Conservation (phyloP, 2,113 vertebrate genomes). For the Carettochelys insculpta region DNA sequence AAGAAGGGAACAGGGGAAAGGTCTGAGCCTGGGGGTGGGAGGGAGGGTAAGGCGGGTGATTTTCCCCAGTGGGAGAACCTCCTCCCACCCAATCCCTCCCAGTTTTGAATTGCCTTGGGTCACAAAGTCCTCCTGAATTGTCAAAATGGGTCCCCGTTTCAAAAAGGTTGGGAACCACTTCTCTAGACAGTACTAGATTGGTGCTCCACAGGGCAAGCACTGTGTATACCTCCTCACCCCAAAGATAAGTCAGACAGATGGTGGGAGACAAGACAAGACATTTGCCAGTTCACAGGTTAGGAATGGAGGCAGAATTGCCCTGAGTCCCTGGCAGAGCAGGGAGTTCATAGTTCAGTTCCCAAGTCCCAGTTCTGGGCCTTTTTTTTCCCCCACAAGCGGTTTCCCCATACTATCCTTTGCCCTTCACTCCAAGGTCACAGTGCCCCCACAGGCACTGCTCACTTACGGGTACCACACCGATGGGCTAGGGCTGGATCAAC, state of each 20-base stretch:
- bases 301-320: neutral
- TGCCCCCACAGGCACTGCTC: neutral
- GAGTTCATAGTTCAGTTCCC: neutral
- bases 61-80: too few species aligned
- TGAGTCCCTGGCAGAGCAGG: neutral
- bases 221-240: too few species aligned
- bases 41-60: too few species aligned
- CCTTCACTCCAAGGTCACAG: neutral
- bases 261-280: neutral
- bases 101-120: too few species aligned
- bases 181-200: too few species aligned
- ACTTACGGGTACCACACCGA: neutral
- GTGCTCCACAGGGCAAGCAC: neutral
- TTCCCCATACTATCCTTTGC: neutral
- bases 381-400: neutral
- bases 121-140: too few species aligned
- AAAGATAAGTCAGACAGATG: neutral
- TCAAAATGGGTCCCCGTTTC: too few species aligned
- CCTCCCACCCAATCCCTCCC: too few species aligned
- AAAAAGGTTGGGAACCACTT: too few species aligned
- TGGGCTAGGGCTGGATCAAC: neutral
- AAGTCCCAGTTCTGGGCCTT: neutral
- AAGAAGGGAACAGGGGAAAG: too few species aligned
- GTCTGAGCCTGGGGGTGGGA: too few species aligned
- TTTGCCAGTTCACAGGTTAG: neutral